A percentile compares a stretch with the other conserved stretches of the same genome.
Conservation (phyloP, 2,797 vertebrate species). For the Lithobates sylvaticus region DNA sequence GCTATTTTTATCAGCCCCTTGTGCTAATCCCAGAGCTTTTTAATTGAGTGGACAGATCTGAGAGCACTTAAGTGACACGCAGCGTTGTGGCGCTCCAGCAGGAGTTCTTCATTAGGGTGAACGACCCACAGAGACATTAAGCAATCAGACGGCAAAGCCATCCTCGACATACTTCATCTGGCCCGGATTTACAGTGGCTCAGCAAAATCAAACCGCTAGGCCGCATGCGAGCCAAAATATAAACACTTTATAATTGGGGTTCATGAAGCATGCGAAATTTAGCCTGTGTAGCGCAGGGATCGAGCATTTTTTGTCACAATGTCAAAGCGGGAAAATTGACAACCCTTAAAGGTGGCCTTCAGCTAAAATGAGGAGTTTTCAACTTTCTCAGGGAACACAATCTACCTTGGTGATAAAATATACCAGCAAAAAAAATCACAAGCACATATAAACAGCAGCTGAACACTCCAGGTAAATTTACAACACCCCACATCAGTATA, state of each 20-base stretch:
- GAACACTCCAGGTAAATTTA: no score
- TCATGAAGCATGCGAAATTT: conserved; percentile 2
- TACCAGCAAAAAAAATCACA: no score
- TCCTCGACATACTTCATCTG: not conserved
- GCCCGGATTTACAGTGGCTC: not conserved
- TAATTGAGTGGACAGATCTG: conserved; percentile 28
- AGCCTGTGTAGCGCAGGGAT: not conserved
- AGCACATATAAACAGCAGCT: no score
- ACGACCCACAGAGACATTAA: conserved; percentile 3
- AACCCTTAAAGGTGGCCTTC: not conserved
- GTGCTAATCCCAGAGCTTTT: not conserved
- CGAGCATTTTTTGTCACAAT: not conserved
- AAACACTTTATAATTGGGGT: conserved; percentile 14
- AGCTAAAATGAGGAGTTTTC: not conserved
- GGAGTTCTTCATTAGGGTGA: conserved; percentile 25
- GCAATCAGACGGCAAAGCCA: conserved; percentile 16
- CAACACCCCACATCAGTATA: no score
- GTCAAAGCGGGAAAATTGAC: not conserved
- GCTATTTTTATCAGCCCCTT: conserved; percentile 9
- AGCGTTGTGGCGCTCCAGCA: not conserved
- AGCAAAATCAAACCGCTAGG: not conserved
- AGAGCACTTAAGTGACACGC: conserved; percentile 3
- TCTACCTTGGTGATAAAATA: not conserved
- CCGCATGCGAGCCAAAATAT: not conserved
- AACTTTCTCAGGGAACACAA: no score